Evolutionary conservation across 2,797 vertebrate species (phyloP).

Genomic region (Neosilurus hyrtlii): DNA sequence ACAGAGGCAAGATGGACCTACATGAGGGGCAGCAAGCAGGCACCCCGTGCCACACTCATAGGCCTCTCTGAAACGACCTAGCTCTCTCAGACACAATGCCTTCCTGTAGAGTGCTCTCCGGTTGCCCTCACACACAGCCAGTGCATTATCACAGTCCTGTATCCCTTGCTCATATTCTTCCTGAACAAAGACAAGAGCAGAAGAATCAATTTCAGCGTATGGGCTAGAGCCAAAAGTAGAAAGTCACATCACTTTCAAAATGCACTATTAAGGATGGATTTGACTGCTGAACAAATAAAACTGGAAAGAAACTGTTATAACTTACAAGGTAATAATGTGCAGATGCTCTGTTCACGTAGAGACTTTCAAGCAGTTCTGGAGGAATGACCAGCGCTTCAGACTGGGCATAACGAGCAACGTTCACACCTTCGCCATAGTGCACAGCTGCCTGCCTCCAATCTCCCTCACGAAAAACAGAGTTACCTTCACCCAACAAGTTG

Average conservation of each 20-base stretch:
- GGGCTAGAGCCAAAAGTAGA: background rate
- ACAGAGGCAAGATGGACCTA: slow-evolving; percentile 59
- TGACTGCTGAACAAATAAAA: background rate
- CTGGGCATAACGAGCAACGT: slow-evolving; percentile 89
- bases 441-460: slow-evolving; percentile 85
- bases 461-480: slow-evolving; percentile 87
- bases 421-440: slow-evolving; percentile 93
- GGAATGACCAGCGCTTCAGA: slow-evolving; percentile 90
- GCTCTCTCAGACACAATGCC: slow-evolving; percentile 84
- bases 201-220: background rate
- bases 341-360: slow-evolving; percentile 92
- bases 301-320: background rate
- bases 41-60: slow-evolving; percentile 94
- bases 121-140: slow-evolving; percentile 79
- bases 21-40: slow-evolving; percentile 88
- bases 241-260: background rate
- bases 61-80: slow-evolving; percentile 90
- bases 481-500: slow-evolving; percentile 94
- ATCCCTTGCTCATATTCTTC: slow-evolving; percentile 87
- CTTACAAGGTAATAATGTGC: slow-evolving; percentile 91
- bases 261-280: background rate
- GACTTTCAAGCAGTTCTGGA: slow-evolving; percentile 86
- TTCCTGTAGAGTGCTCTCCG: slow-evolving; percentile 91
- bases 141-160: slow-evolving; percentile 89
- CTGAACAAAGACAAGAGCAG: slow-evolving; percentile 63